Conservation (phyloP, 1,140 invertebrate genomes). For the Hyphantria cunea region DNA sequence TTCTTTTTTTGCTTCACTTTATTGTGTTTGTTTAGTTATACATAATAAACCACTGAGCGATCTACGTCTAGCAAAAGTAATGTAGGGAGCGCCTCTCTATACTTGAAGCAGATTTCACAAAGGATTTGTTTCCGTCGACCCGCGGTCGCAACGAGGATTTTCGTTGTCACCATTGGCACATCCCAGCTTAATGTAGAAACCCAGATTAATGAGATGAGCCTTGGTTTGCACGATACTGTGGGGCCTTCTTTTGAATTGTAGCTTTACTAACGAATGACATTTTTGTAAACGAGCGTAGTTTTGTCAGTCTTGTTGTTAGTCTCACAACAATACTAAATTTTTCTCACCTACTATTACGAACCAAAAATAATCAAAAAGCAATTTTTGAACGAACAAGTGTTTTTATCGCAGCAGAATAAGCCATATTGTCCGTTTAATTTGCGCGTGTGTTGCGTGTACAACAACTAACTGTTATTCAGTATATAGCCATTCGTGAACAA, state of each 20-base stretch:
- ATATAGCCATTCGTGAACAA: conserved; percentile 40
- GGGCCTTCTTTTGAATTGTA: conserved; percentile 24
- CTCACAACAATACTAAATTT: too few species aligned
- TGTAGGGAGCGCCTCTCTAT: conserved; percentile 35
- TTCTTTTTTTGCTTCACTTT: too few species aligned
- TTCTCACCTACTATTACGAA: too few species aligned
- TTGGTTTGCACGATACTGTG: conserved; percentile 33
- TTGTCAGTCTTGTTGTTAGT: too few species aligned
- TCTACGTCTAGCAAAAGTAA: too few species aligned
- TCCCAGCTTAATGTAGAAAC: conserved; percentile 68
- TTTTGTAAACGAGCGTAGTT: background rate
- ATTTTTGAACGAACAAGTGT: too few species aligned
- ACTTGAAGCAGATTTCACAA: conserved; percentile 54
- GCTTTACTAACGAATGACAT: conserved; percentile 29
- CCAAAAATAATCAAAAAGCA: too few species aligned
- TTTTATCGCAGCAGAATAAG: conserved; percentile 1
- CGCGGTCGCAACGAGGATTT: conserved; percentile 59
- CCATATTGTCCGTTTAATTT: conserved; percentile 13
- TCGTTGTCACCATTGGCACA: conserved; percentile 71
- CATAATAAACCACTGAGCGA: too few species aligned
- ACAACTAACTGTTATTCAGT: conserved; percentile 41
- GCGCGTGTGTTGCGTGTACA: conserved; percentile 14
- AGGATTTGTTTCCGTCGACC: conserved; percentile 62
- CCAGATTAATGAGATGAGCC: conserved; percentile 65
- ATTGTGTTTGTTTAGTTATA: too few species aligned